Percentiles rank a stretch among this genome's conserved stretches.
Conservation (phyloP, 2,113 vertebrate species). For the Bufo bufo region DNA sequence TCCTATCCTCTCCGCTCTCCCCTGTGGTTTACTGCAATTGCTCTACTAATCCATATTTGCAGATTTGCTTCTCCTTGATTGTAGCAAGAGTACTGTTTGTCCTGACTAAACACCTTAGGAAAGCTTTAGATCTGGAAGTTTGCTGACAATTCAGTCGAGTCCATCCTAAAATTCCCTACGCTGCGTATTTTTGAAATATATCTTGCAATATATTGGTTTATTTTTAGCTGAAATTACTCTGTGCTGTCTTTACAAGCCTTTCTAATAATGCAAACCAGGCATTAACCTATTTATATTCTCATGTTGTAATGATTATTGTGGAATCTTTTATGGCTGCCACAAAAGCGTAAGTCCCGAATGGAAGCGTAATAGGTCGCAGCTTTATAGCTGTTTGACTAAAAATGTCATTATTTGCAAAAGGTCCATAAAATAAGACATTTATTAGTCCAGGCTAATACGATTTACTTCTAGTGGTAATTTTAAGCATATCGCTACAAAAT, state of each 20-base stretch:
- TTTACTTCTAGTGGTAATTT: constrained; percentile 11
- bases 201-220: not conserved
- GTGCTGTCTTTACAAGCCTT: not conserved
- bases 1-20: no score
- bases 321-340: constrained; percentile 11
- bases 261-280: not conserved
- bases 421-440: constrained; percentile 46
- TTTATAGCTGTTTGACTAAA: constrained; percentile 35
- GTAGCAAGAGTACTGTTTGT: not conserved
- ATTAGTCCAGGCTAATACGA: constrained; percentile 39
- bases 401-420: constrained; percentile 34
- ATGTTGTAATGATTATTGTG: constrained; percentile 6
- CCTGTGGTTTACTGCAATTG: no score
- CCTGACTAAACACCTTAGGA: not conserved
- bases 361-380: constrained; percentile 13
- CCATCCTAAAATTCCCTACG: not conserved
- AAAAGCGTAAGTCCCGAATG: not conserved
- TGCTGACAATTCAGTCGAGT: constrained; percentile 12
- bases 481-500: not conserved
- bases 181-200: not conserved
- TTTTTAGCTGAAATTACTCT: not conserved
- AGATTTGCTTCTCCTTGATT: not conserved
- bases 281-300: constrained; percentile 29
- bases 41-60: not conserved
- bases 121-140: not conserved